Evolutionary conservation across 1,140 invertebrate species (phyloP).

Genomic region (Caenorhabditis inopinata): DNA sequence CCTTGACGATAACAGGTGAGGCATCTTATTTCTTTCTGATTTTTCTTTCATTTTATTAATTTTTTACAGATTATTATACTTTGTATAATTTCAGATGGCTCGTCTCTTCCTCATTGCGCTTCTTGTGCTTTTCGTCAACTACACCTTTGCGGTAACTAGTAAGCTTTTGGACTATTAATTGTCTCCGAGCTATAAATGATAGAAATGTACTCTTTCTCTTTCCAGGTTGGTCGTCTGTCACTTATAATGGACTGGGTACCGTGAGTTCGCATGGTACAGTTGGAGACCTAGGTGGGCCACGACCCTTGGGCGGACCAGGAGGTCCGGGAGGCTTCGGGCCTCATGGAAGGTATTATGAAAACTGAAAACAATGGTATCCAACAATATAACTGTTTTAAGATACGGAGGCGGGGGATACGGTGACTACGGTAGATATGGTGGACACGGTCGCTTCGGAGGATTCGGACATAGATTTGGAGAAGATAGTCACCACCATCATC

Average conservation of each 20-base stretch:
- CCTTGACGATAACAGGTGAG: too few relatives aligned
- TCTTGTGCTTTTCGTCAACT: neutral
- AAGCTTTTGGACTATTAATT: too few relatives aligned
- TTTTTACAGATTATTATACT: too few relatives aligned
- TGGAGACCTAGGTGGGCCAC: neutral
- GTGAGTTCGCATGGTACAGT: neutral
- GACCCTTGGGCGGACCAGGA: neutral
- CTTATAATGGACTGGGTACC: neutral
- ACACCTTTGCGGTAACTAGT: neutral
- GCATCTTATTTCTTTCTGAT: too few relatives aligned
- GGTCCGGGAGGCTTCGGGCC: neutral
- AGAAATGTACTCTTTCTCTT: neutral
- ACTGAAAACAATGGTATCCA: neutral
- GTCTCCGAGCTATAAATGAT: too few relatives aligned
- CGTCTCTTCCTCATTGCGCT: neutral
- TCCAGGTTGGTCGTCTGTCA: conserved; percentile 9
- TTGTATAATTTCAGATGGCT: neutral
- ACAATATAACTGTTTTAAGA: neutral
- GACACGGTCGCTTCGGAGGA: neutral
- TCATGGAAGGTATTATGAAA: neutral
- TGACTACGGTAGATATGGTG: neutral
- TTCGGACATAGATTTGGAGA: neutral
- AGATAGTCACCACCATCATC: neutral
- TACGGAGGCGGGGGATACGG: neutral
- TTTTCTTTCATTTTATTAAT: too few relatives aligned